Base-by-base conservation (phyloP, 2,797 vertebrate genomes). In the Oreonectes daqikongensis region DNA sequence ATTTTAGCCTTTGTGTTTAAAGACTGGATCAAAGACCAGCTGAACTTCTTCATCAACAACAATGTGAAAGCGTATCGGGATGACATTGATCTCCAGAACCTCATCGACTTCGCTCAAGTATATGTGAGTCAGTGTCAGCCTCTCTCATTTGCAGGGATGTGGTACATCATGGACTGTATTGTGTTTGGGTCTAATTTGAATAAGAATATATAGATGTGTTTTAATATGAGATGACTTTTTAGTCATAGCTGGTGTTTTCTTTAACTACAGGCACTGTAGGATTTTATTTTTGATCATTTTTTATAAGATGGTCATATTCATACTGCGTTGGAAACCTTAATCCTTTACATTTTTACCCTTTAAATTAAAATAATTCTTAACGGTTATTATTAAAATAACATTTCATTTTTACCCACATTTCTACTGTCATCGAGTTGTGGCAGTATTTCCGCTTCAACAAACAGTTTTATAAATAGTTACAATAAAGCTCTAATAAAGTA, bases 11-110 rank as follows among this genome's bases (percentile, higher is more conserved):
- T 97, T 2, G 95, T 96, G 76, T 97, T 97, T 87, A 97, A 97
- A 84, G 95, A 96, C 88, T 97, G 96, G 96, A 95, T 97, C 88
- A 95, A 96, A 90, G 95, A 97, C 88, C 96, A 97, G 90, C 94
- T 97, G 63, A 97, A 97, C 87, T 91, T 96, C 85, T 97, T 97
- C 89, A 97, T 97, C 89, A 95, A 97, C 89, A 97, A 95, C 81
- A 97, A 97, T 9, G 93, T 97, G 87, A 96, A 96, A 90, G 96
- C 96, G 35, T 97, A 97, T 89, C 92, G 96, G 1, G 96, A 97
- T n/a, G 96, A 97, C 90, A 96, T 97, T 55, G 96, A 97, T 90
- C 91, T 97, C 82, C 96, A 97, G 87, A 97, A 97, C 88, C 95
- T 97, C 87, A 97, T 97, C 28, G 96, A 97, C 87, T 97, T 97